Base-by-base conservation (phyloP, 2,888 invertebrate species). In the Phyllotreta striolata region DNA sequence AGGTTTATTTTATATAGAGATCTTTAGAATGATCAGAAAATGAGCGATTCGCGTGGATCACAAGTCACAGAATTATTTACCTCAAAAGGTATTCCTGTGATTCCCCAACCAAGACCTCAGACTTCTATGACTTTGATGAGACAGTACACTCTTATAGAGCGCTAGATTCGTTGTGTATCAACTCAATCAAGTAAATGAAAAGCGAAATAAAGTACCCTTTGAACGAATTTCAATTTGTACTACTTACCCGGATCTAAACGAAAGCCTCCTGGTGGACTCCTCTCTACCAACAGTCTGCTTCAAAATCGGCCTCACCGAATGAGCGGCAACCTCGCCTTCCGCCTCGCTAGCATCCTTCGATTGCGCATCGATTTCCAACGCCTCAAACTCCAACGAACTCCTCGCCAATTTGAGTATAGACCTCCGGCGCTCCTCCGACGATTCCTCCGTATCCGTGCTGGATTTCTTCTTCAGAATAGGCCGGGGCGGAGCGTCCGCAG, bases 391-490 rank as follows among this genome's bases (percentile, higher is more conserved):
- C 7, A 71, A 37, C 5, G 76, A 75, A 39, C 54, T 43, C 72
- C 88, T 88, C 1, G 89, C 87, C 51, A 87, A 86, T 79, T 93
- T 94, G 46, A 94, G 82, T 72, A 94, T 94, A 37, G 93, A 91
- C 76, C n/a, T n/a, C n/a, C 86, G 89, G 0, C 89, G 89, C 71
- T 87, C 85, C 54, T 90, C 90, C 72, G 90, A 91, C 88, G 66
- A 89, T 72, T 91, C 91, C 68, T 90, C 89, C 49, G 89, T 88
- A 75, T 91, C 91, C 0, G 89, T 87, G 67, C 89, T 89, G 0
- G 90, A 90, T 79, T 95, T 94, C 83, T 95, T 95, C 82, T 95
- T 95, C 41, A 95, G 80, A 75, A 95, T 95, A 3, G 95, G 94
- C 79, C 85, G 89, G 0, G 90, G 89, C 40, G 84, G n/a, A n/a